Base-by-base conservation (phyloP, 2,888 invertebrate genomes). In the Hyppa rectilinea region DNA sequence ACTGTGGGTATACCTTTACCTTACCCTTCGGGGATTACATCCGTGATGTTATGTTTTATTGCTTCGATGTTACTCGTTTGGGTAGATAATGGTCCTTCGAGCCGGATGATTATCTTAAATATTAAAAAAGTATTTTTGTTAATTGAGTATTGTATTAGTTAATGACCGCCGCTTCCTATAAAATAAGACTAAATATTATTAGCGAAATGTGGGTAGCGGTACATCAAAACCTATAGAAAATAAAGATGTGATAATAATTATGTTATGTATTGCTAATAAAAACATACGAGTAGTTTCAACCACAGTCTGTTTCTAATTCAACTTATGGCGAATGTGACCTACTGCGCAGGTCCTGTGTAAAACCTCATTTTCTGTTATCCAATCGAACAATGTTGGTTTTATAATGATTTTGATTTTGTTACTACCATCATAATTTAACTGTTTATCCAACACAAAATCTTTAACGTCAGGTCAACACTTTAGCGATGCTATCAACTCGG, bases 401-500 rank as follows among this genome's bases (percentile, higher is more conserved):
- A 12, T 26, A 17, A 58, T 31, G 1, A 38, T 3, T 26, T 20
- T n/a, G 7, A 60, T 59, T 71, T 50, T 23, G 23, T 20, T 45
- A 34, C 4, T 5, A 67, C n/a, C 17, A 49, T n/a, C 26, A 29
- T 29, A 36, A 45, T 23, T n/a, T 7, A 20, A 36, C 0, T n/a
- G 31, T 34, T 49, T 36, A 43, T 74, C 14, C 2, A 40, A 43
- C 49, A 74, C 26, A 31, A 34, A 43, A 64, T 74, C 55, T 56
- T 9, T 3, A 34, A 55, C 7, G n/a, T 20, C 20, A 36, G 23
- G 2, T 14, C 45, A 53, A 45, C 14, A 17, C 17, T 58, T 63
- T 66, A 66, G 17, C 23, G 5, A 12, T 55, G 36, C n/a, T 36
- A 69, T 76, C 43, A 76, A 43, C 23, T 6, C 14, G 0, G 26